Evolutionary conservation across 2,113 vertebrate genomes (phyloP).

Genomic region (Dipodomys ordii): DNA sequence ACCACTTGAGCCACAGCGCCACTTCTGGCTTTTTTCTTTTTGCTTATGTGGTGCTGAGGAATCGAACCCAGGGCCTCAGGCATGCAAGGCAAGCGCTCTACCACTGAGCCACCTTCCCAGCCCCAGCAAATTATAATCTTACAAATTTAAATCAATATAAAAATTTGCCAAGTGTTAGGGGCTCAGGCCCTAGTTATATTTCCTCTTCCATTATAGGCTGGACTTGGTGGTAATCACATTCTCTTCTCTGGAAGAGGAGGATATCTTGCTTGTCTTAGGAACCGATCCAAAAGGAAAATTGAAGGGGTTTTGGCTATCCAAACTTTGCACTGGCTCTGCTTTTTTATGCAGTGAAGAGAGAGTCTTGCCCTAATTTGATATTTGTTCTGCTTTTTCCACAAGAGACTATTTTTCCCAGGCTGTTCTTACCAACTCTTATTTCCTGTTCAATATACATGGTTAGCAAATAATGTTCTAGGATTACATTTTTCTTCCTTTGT

Average conservation of each 20-base stretch:
- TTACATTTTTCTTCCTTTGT: not conserved
- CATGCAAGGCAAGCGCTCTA: too few relatives aligned
- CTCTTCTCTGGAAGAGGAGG: not conserved
- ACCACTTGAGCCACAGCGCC: too few relatives aligned
- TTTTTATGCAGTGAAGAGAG: slow-evolving; percentile 20
- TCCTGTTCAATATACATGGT: slow-evolving; percentile 3
- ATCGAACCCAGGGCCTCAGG: too few relatives aligned
- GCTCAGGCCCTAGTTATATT: not conserved
- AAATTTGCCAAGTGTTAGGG: too few relatives aligned
- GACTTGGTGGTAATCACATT: not conserved
- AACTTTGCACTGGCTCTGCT: slow-evolving; percentile 7
- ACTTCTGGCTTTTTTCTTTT: too few relatives aligned
- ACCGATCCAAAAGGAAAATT: not conserved
- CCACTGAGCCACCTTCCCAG: too few relatives aligned
- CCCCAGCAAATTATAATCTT: too few relatives aligned
- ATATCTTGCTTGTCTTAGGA: slow-evolving; percentile 14
- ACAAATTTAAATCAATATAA: not conserved
- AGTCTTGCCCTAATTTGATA: slow-evolving; percentile 50
- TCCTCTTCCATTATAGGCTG: not conserved
- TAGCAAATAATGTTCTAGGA: not conserved
- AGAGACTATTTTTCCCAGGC: not conserved
- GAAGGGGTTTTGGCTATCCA: not conserved
- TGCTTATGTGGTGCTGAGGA: too few relatives aligned
- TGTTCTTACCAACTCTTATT: slow-evolving; percentile 1
- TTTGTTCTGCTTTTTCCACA: not conserved